These are phyloP conservation scores for Conus canariensis DNA, from an alignment of 2,888 invertebrate species.

Conservation along the genomic window DNA sequence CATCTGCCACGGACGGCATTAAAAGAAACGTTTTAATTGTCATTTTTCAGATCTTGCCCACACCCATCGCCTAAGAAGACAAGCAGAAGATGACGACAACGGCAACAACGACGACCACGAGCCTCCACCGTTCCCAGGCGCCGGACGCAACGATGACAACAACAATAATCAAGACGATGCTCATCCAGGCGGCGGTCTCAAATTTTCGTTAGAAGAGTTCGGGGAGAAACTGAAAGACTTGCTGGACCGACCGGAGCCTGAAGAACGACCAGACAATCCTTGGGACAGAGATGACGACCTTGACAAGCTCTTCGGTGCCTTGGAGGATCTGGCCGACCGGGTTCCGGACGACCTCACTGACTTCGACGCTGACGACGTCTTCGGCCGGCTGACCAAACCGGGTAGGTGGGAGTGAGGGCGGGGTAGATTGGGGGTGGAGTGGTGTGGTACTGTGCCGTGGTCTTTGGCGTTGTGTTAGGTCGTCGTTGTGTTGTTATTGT, in stretches of 20 bases:
- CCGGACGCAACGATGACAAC: neutral
- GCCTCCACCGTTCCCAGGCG: too few relatives aligned
- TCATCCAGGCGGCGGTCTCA: neutral
- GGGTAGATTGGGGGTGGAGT: neutral
- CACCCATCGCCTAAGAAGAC: conserved; percentile 13
- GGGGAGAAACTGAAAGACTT: conserved; percentile 22
- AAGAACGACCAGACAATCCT: neutral
- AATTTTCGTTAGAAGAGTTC: conserved; percentile 22
- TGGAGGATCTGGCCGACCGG: conserved; percentile 36
- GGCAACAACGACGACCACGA: neutral
- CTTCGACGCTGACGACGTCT: conserved; percentile 24
- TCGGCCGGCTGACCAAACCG: neutral
- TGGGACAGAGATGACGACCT: conserved; percentile 8
- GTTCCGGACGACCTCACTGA: conserved; percentile 19
- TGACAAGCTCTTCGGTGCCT: neutral
- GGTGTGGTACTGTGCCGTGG: neutral
- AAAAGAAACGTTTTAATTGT: too few relatives aligned
- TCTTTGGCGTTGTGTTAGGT: too few relatives aligned
- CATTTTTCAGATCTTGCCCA: conserved; percentile 31
- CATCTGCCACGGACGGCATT: too few relatives aligned
- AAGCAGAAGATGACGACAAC: neutral
- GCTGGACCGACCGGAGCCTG: conserved; percentile 11
- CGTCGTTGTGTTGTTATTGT: too few relatives aligned
- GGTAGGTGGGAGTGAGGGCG: conserved; percentile 8
- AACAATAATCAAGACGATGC: neutral